Percentiles rank a stretch among this genome's conserved stretches.
phyloP scores from a whole-genome alignment of 2,113 vertebrate species.

The Craseonycteris thonglongyai region DNA sequence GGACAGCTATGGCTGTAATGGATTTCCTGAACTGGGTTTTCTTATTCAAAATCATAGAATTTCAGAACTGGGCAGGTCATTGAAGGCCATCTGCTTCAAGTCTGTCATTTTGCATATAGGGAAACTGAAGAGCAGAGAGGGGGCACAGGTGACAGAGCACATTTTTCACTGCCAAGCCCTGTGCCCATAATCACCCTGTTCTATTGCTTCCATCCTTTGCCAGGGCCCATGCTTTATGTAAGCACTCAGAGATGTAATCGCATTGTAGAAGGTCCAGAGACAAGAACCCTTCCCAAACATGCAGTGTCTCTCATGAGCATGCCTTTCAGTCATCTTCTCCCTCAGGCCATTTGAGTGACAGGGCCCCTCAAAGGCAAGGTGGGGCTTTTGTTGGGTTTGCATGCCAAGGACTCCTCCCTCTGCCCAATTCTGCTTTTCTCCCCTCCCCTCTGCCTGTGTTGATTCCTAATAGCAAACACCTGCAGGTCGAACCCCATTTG shows the following conservation, averaged over 20 bases:
- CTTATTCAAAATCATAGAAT: not conserved
- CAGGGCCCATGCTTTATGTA: not conserved
- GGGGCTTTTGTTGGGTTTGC: fast-evolving
- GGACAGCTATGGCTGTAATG: conserved; percentile 41
- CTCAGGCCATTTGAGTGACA: too few species aligned
- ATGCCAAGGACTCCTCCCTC: not conserved
- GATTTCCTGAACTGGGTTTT: conserved; percentile 20
- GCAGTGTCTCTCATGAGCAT: not conserved
- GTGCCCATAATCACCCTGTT: not conserved
- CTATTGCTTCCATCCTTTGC: not conserved
- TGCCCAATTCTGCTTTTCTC: not conserved
- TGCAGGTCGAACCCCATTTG: not conserved
- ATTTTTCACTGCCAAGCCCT: not conserved
- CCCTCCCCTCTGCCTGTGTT: too few species aligned
- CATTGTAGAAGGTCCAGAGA: not conserved
- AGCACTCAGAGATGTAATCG: not conserved
- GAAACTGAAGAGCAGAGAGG: not conserved
- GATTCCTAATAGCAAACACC: not conserved
- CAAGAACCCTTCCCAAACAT: not conserved
- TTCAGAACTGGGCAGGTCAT: not conserved
- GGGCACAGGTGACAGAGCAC: not conserved
- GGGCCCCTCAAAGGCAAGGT: not conserved
- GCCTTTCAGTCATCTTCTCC: not conserved
- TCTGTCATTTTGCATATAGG: not conserved
- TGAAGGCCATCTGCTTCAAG: not conserved